Percentiles rank a stretch among this genome's conserved stretches.
These are phyloP conservation scores for Odontophorus gujanensis DNA, from an alignment of 2,113 vertebrate species.

Conservation along the genomic window DNA sequence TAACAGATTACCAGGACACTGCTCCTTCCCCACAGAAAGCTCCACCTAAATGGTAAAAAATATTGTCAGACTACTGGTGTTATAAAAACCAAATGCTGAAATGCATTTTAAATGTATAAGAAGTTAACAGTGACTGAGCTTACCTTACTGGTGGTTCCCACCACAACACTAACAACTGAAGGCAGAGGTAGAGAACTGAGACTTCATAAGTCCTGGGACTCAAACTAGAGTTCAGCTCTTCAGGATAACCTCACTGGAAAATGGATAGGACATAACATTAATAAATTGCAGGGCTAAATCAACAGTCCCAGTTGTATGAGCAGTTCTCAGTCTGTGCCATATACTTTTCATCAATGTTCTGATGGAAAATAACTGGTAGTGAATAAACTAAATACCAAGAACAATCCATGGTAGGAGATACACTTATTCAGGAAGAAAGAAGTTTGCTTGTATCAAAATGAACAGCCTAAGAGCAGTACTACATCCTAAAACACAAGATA, in stretches of 20 bases:
- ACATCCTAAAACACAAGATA: background rate
- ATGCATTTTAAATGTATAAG: background rate
- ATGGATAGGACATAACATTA: background rate
- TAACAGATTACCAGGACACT: background rate
- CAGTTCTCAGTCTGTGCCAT: background rate
- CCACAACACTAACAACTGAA: background rate
- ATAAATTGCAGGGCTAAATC: background rate
- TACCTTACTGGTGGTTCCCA: background rate
- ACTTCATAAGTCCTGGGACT: background rate
- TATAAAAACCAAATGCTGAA: background rate
- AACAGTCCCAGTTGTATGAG: background rate
- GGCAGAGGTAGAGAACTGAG: background rate
- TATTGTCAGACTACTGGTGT: background rate
- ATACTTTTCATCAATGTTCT: accelerated
- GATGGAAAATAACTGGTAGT: background rate
- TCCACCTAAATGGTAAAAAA: background rate
- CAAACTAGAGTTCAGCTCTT: background rate
- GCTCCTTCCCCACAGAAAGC: background rate
- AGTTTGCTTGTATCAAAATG: background rate
- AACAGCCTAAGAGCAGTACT: background rate
- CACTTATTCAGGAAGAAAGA: background rate
- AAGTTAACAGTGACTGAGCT: background rate
- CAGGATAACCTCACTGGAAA: background rate
- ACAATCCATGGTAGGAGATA: background rate
- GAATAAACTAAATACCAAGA: background rate